A percentile compares a stretch with the other conserved stretches of the same genome.
Evolutionary conservation across 2,113 vertebrate genomes (phyloP).

Genomic region (Calidris pygmaea): DNA sequence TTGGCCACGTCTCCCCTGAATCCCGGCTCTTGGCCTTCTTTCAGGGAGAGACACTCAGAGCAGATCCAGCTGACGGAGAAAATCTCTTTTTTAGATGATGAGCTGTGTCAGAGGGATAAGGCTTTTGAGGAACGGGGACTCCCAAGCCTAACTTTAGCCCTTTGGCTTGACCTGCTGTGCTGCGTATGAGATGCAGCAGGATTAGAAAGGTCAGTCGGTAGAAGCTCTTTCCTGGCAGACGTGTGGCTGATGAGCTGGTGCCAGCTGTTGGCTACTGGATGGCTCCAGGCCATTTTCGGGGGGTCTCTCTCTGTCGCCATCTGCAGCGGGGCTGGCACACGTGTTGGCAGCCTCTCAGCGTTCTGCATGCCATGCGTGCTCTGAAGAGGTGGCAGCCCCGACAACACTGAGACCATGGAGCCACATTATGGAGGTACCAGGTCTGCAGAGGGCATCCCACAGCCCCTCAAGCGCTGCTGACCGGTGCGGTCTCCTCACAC

Average conservation of each 20-base stretch:
- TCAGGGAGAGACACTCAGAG: constrained; percentile 1
- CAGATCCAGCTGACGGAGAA: constrained; percentile 25
- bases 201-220: constrained; percentile 2
- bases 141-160: constrained; percentile 32
- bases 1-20: constrained; percentile 29
- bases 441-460: neutral
- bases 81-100: constrained; percentile 16
- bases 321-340: neutral
- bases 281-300: neutral
- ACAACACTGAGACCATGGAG: neutral
- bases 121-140: constrained; percentile 34
- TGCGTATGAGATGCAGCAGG: neutral
- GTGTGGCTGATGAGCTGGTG: neutral
- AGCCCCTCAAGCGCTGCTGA: neutral
- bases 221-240: neutral
- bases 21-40: constrained; percentile 16
- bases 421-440: neutral
- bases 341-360: neutral
- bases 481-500: accelerated
- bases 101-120: constrained; percentile 23
- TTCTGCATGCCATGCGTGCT: neutral
- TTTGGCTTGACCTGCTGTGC: neutral
- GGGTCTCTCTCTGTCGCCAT: neutral
- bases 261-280: constrained; percentile 17
- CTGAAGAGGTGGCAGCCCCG: accelerated